These are phyloP conservation scores for Cydia strobilella DNA, from an alignment of 1,140 invertebrate species.

Conservation along the genomic window DNA sequence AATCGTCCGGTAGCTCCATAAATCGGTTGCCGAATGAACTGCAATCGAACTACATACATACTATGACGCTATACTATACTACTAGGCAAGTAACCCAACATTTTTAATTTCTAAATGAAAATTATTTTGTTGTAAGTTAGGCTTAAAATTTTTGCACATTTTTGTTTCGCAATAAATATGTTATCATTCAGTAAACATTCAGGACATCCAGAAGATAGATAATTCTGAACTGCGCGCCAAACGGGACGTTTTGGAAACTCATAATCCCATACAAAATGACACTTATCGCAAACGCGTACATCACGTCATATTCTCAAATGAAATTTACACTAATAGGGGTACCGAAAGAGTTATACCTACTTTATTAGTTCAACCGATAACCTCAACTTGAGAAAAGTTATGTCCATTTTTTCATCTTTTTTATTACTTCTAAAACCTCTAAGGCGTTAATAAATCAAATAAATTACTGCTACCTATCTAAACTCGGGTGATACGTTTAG, in stretches of 20 bases:
- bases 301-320: too few species aligned
- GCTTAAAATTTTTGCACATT: neutral
- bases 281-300: too few species aligned
- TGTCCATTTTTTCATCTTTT: slow-evolving; percentile 6
- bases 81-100: too few species aligned
- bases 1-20: slow-evolving; percentile 15
- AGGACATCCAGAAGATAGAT: too few species aligned
- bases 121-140: too few species aligned
- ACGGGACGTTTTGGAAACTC: too few species aligned
- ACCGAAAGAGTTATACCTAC: neutral
- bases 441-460: slow-evolving; percentile 22
- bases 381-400: neutral
- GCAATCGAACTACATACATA: neutral
- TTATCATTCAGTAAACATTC: neutral
- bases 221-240: too few species aligned
- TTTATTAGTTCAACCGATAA: neutral
- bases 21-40: neutral
- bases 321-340: too few species aligned
- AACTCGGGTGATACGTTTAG: neutral
- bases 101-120: too few species aligned
- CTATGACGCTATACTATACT: too few species aligned
- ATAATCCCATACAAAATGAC: too few species aligned
- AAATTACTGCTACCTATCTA: slow-evolving; percentile 6
- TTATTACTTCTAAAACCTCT: slow-evolving; percentile 12
- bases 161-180: neutral